Conservation (phyloP, 2,888 invertebrate species). For the Ophion slaviceki region DNA sequence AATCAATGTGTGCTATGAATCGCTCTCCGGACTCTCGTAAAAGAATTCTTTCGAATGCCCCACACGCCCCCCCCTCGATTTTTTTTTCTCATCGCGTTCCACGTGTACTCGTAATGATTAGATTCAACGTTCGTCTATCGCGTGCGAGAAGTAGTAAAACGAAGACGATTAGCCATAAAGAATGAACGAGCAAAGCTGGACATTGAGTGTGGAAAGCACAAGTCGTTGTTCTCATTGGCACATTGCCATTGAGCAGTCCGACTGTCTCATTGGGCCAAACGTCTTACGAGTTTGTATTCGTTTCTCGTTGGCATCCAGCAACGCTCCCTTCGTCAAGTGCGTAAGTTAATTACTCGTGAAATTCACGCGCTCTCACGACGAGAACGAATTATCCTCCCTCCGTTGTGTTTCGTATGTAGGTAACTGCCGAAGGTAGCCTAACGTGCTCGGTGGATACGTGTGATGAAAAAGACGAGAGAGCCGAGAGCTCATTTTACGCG, state of each 20-base stretch:
- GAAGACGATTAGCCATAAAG: neutral
- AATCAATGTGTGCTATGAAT: slow-evolving; percentile 56
- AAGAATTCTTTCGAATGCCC: slow-evolving; percentile 54
- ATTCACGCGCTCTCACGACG: slow-evolving; percentile 61
- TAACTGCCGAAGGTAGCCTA: slow-evolving; percentile 64
- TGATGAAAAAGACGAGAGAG: slow-evolving; percentile 33
- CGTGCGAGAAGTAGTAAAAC: neutral
- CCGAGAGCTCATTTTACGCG: slow-evolving; percentile 8
- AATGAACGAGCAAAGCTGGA: neutral
- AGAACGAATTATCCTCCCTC: slow-evolving; percentile 45
- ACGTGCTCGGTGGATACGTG: slow-evolving; percentile 36
- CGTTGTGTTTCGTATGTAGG: slow-evolving; percentile 63
- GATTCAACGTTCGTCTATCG: neutral
- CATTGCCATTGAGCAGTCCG: neutral
- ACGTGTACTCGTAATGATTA: neutral
- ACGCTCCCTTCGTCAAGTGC: slow-evolving; percentile 68
- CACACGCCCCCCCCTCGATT: slow-evolving; percentile 29
- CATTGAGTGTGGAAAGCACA: neutral
- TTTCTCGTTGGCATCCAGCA: neutral
- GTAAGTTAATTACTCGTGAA: slow-evolving; percentile 76
- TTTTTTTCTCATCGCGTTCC: neutral
- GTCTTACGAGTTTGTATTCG: neutral
- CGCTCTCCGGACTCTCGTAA: slow-evolving; percentile 48
- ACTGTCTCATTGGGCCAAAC: neutral
- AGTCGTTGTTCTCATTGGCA: slow-evolving; percentile 2